These are phyloP conservation scores for Myodes glareolus DNA, from an alignment of 2,113 vertebrate genomes.

Conservation along the genomic window DNA sequence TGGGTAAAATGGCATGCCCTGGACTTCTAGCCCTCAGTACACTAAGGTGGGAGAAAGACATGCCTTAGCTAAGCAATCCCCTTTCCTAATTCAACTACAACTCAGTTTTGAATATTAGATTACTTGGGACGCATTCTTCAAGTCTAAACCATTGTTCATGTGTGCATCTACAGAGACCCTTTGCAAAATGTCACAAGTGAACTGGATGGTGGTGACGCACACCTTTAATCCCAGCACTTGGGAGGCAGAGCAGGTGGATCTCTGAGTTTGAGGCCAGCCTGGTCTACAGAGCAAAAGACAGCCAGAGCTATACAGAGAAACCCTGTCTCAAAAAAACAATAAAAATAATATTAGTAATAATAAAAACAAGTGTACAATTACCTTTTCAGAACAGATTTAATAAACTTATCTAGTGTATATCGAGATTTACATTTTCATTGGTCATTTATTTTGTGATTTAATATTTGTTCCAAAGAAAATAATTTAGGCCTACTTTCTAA, in stretches of 20 bases:
- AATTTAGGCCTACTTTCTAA: conserved; percentile 44
- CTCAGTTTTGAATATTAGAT: conserved; percentile 12
- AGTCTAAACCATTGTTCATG: not conserved
- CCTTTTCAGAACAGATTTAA: conserved; percentile 61
- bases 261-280: not conserved
- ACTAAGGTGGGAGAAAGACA: not conserved
- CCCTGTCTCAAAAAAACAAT: not conserved
- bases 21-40: not conserved
- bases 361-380: conserved; percentile 32
- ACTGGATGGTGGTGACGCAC: not conserved
- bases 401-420: conserved; percentile 50
- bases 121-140: not conserved
- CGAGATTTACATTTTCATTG: conserved; percentile 42
- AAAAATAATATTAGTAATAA: not conserved
- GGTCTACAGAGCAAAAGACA: not conserved
- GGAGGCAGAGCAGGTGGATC: not conserved
- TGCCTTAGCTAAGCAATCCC: conserved; percentile 45
- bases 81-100: conserved; percentile 33
- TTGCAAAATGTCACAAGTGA: conserved; percentile 5
- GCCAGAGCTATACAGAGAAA: not conserved
- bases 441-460: conserved; percentile 49
- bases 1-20: not conserved
- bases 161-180: not conserved
- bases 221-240: not conserved
- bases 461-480: conserved; percentile 53